Percentiles rank a stretch among this genome's conserved stretches.
Evolutionary conservation across 2,113 vertebrate species (phyloP).

Genomic region (Malurus melanocephalus): DNA sequence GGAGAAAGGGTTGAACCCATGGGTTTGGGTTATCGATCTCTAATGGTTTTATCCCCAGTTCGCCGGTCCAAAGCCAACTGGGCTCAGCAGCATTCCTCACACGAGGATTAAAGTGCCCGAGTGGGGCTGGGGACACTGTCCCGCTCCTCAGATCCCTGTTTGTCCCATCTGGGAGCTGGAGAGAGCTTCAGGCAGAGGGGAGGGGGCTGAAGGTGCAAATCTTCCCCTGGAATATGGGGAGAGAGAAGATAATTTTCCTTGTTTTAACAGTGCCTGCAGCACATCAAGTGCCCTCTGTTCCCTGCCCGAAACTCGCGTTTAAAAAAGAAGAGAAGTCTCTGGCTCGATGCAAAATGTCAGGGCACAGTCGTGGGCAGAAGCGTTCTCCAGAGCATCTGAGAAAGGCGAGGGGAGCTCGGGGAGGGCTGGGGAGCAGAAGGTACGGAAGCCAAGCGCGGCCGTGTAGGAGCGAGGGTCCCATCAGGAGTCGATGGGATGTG

Average conservation of each 20-base stretch:
- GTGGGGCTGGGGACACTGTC: not conserved
- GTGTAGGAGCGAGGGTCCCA: not conserved
- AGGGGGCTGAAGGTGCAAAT: fast-evolving
- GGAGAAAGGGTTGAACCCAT: not conserved
- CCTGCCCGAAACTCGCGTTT: not conserved
- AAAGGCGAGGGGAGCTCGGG: not conserved
- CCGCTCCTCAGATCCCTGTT: not conserved
- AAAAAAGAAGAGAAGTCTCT: not conserved
- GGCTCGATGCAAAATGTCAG: not conserved
- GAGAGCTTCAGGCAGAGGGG: not conserved
- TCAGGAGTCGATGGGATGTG: not conserved
- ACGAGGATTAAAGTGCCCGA: not conserved
- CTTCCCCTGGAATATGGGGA: not conserved
- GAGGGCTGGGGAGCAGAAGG: not conserved
- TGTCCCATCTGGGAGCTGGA: not conserved
- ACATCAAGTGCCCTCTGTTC: not conserved
- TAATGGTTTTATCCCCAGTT: not conserved
- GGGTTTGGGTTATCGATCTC: fast-evolving
- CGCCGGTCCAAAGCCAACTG: not conserved
- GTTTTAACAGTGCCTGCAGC: not conserved
- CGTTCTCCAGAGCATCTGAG: not conserved
- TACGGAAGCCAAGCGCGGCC: fast-evolving
- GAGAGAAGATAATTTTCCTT: not conserved
- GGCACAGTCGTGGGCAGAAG: not conserved
- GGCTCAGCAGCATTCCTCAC: not conserved